These are phyloP conservation scores for Drosophila diplacantha DNA, from an alignment of 2,888 invertebrate species.

Conservation along the genomic window DNA sequence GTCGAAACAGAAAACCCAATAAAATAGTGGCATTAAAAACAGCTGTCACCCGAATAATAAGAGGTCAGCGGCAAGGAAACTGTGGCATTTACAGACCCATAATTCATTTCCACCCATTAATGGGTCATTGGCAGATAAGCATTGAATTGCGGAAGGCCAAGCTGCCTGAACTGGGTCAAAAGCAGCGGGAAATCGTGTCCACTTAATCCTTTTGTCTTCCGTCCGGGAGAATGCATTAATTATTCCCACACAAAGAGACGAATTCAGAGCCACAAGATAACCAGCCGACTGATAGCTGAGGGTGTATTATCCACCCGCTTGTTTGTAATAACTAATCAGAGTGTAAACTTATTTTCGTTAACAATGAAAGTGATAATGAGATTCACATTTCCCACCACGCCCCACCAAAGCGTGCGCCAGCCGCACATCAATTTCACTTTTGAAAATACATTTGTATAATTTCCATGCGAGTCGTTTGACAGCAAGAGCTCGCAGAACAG, in stretches of 20 bases:
- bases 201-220: slow-evolving; percentile 20
- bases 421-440: slow-evolving; percentile 27
- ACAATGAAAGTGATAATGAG: slow-evolving; percentile 14
- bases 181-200: slow-evolving; percentile 18
- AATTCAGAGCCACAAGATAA: neutral
- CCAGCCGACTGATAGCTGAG: slow-evolving; percentile 4
- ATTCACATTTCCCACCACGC: slow-evolving; percentile 6
- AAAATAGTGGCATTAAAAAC: slow-evolving; percentile 1
- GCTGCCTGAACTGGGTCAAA: slow-evolving; percentile 22
- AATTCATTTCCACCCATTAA: slow-evolving; percentile 21
- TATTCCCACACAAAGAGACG: neutral
- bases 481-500: slow-evolving; percentile 20
- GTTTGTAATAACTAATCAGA: slow-evolving; percentile 21
- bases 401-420: neutral
- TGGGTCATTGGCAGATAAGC: slow-evolving; percentile 34
- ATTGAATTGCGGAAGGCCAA: slow-evolving; percentile 18
- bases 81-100: slow-evolving; percentile 16
- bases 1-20: slow-evolving; percentile 8
- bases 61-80: slow-evolving; percentile 20
- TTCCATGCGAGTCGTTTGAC: slow-evolving; percentile 20
- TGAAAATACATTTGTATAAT: slow-evolving; percentile 27
- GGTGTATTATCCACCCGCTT: slow-evolving; percentile 14
- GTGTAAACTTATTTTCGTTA: slow-evolving; percentile 25
- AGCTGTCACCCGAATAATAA: slow-evolving; percentile 15
- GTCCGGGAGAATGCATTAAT: neutral